These are phyloP conservation scores for Otis tarda DNA, from an alignment of 2,113 vertebrate genomes.

Conservation along the genomic window DNA sequence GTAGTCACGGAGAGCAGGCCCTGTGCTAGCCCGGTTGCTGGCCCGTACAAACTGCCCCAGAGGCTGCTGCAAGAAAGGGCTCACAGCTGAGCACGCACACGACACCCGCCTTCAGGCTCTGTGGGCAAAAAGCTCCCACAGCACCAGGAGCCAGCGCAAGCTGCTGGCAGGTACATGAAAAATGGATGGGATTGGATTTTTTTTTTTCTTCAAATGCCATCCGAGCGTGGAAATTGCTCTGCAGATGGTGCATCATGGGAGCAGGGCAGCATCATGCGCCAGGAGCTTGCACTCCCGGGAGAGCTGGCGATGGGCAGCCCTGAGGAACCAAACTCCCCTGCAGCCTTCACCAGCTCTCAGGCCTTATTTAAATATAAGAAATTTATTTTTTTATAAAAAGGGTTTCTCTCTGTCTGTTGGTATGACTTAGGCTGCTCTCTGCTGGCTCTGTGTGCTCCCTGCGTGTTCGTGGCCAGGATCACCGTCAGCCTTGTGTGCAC, in stretches of 20 bases:
- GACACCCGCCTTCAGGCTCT: neutral
- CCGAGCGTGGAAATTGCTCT: neutral
- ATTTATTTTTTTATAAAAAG: neutral
- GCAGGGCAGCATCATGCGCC: neutral
- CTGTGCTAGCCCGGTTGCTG: neutral
- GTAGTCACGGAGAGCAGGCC: neutral
- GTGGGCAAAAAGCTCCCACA: neutral
- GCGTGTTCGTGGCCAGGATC: neutral
- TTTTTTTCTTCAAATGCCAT: neutral
- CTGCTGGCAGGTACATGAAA: neutral
- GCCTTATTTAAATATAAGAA: neutral
- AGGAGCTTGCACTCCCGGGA: neutral
- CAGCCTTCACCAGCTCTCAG: neutral
- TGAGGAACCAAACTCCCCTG: neutral
- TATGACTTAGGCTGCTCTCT: neutral
- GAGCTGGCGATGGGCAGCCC: neutral
- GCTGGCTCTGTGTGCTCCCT: neutral
- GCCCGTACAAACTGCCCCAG: neutral
- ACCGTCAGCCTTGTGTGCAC: fast-evolving
- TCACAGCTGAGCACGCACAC: fast-evolving
- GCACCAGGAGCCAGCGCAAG: neutral
- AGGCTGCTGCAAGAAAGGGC: neutral
- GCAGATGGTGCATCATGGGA: fast-evolving
- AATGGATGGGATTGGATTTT: neutral
- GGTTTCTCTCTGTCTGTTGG: neutral